These are phyloP conservation scores for Pyrocoelia pectoralis DNA, from an alignment of 2,888 invertebrate genomes.

Conservation along the genomic window DNA sequence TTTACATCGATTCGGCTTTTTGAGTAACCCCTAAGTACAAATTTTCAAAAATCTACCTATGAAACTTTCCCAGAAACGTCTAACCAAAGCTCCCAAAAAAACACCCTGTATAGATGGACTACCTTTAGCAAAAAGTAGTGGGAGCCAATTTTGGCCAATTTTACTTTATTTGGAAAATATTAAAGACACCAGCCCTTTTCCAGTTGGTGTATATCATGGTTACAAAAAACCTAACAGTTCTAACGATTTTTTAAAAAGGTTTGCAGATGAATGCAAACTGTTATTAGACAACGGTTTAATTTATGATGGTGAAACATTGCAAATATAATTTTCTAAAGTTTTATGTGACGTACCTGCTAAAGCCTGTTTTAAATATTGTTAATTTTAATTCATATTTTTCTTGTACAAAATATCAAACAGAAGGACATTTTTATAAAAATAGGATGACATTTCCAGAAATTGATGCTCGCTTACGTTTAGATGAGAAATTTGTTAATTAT, in stretches of 20 bases:
- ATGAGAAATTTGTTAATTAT: no score
- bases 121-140: no score
- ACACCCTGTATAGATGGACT: no score
- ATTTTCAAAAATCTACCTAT: no score
- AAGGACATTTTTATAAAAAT: conserved; percentile 1
- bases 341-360: conserved; percentile 3
- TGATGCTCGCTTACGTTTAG: no score
- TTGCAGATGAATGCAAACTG: background rate
- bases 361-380: background rate
- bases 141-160: conserved; percentile 3
- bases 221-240: conserved; percentile 2
- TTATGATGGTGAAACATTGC: no score
- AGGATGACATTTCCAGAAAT: background rate
- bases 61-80: no score
- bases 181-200: background rate
- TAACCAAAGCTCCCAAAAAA: no score
- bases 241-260: background rate
- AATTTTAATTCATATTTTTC: background rate
- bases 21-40: no score
- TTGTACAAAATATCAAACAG: conserved; percentile 1
- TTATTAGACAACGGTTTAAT: no score
- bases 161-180: background rate
- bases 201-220: conserved; percentile 6
- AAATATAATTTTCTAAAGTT: conserved; percentile 8
- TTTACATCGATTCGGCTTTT: no score